phyloP scores from a whole-genome alignment of 2,888 invertebrate genomes.

The Apamea epomidion region DNA sequence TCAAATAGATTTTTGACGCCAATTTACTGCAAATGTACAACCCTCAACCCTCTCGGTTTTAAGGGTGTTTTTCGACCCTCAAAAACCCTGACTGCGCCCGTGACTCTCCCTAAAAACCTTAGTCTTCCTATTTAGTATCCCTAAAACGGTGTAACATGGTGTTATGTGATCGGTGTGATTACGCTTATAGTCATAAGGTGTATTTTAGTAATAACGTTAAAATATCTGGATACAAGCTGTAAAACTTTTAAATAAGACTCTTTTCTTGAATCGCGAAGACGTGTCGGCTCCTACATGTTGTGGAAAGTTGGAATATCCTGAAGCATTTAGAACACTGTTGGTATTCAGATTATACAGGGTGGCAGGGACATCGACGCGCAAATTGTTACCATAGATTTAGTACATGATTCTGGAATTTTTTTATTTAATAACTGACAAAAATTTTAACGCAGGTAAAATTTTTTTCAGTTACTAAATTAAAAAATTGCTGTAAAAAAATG shows the following conservation, averaged over 20 bases:
- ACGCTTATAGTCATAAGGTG: slow-evolving; percentile 86
- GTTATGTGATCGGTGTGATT: slow-evolving; percentile 88
- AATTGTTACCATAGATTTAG: too few species aligned
- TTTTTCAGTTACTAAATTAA: too few species aligned
- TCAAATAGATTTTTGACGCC: slow-evolving; percentile 30
- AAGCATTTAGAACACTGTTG: not conserved
- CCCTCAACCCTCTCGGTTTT: slow-evolving; percentile 1
- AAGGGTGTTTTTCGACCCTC: not conserved
- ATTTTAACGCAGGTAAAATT: too few species aligned
- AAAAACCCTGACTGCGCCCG: slow-evolving; percentile 27
- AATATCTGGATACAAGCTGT: slow-evolving; percentile 46
- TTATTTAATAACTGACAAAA: too few species aligned
- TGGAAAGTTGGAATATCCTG: not conserved
- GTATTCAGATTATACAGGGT: not conserved
- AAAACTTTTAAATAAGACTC: slow-evolving; percentile 29
- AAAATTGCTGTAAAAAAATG: too few species aligned
- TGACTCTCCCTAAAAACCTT: slow-evolving; percentile 67
- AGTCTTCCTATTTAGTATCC: slow-evolving; percentile 78
- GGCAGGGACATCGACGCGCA: not conserved
- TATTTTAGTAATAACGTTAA: slow-evolving; percentile 73
- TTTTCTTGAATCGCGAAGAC: slow-evolving; percentile 34
- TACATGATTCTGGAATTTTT: too few species aligned
- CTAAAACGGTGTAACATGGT: slow-evolving; percentile 79
- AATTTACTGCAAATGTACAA: slow-evolving; percentile 26
- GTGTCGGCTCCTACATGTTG: not conserved